phyloP scores from a whole-genome alignment of 1,140 invertebrate genomes.

The Trinorchestia longiramus region DNA sequence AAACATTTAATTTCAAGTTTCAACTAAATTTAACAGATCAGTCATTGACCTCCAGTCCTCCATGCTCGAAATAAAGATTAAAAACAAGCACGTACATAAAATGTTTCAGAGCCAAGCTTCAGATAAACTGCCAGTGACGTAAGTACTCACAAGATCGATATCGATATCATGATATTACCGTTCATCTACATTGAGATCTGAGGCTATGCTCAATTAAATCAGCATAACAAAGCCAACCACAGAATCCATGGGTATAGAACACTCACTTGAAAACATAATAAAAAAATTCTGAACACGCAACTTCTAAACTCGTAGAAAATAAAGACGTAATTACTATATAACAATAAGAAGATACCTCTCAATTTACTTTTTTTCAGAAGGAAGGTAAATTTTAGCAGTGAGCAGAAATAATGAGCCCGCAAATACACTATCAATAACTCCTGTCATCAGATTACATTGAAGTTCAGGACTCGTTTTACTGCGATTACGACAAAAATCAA shows the following conservation, averaged over 20 bases:
- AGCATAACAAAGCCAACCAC: not conserved
- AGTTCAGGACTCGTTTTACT: not conserved
- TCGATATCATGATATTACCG: not conserved
- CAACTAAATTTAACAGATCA: not conserved
- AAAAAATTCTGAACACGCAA: not conserved
- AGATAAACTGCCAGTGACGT: not conserved
- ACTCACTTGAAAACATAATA: too few species aligned
- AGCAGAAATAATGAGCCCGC: not conserved
- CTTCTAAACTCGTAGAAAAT: not conserved
- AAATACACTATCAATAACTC: not conserved
- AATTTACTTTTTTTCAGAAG: not conserved
- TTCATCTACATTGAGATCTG: not conserved
- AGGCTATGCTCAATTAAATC: not conserved
- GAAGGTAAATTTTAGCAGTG: not conserved
- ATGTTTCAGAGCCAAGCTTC: not conserved
- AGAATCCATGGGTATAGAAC: not conserved
- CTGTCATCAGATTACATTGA: not conserved
- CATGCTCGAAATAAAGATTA: not conserved
- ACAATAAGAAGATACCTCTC: not conserved
- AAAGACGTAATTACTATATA: not conserved
- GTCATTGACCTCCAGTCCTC: not conserved
- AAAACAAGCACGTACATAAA: not conserved
- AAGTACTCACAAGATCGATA: not conserved
- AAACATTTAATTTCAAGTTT: too few species aligned
- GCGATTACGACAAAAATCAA: not conserved